Conservation (phyloP, 2,113 vertebrate genomes). For the Plestiodon gilberti region DNA sequence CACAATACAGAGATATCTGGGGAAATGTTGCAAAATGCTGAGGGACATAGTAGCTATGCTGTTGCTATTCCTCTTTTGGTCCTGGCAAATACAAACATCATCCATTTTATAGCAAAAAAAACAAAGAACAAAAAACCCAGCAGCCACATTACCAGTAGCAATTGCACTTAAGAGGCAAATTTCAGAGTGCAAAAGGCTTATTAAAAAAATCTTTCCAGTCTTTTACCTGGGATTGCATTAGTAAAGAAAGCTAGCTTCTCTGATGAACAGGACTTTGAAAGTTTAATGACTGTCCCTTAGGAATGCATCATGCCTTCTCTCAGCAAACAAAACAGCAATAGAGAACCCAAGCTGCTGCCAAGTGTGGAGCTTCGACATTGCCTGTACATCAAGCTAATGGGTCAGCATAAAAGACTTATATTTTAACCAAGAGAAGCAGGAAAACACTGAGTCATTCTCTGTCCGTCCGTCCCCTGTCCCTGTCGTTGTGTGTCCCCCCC, state of each 20-base stretch:
- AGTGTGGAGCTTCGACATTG: conserved; percentile 4
- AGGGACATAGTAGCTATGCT: neutral
- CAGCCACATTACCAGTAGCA: neutral
- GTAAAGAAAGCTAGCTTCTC: conserved; percentile 12
- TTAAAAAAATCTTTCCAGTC: neutral
- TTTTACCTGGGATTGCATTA: neutral
- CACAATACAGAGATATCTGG: neutral
- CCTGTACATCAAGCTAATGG: conserved; percentile 14
- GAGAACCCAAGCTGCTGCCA: conserved; percentile 1
- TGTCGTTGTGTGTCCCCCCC: too few species aligned
- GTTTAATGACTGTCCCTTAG: conserved; percentile 24
- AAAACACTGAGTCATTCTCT: neutral
- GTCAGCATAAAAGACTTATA: conserved; percentile 25
- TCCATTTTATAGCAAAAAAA: neutral
- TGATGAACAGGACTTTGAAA: conserved; percentile 10
- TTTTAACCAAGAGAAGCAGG: neutral
- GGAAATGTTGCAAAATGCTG: neutral
- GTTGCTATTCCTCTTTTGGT: neutral
- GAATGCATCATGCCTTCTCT: conserved; percentile 11
- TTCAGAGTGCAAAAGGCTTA: neutral
- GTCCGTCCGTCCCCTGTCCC: too few species aligned
- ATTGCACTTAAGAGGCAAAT: neutral
- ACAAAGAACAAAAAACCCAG: too few species aligned
- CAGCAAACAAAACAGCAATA: conserved; percentile 24
- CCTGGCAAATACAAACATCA: neutral